Base-by-base conservation (phyloP, 2,797 vertebrate genomes). In the Antennarius maculatus region DNA sequence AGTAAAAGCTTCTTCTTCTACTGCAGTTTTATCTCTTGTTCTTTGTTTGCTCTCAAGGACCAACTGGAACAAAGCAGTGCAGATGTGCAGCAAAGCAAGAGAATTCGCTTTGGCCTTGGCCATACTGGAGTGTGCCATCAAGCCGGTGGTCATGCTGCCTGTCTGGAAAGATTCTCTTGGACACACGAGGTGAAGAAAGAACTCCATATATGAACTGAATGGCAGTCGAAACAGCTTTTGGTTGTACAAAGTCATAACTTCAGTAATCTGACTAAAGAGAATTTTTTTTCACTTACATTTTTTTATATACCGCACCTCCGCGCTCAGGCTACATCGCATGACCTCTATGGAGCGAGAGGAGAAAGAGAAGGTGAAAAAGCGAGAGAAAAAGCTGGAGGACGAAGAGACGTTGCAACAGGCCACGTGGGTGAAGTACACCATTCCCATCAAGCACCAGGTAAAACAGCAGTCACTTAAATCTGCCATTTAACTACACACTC, bases 31-130 rank as follows among this genome's bases (percentile, higher is more conserved):
- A 13, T 3, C 0, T 16, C 3, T 28, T 10, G 18, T 17, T 27
- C 7, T 27, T 27, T 23, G 11, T 6, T 27, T 50, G 61, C 66
- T 71, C 55, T 34, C 15, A 7, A 99, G 98, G 90, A 94, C 95
- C 74, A 99, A 99, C 91, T 99, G 98, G 98, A 99, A 98, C 87
- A 99, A 99, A 84, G 98, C 98, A 13, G 98, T 99, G 66, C 98
- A 99, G 89, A 99, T 99, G 96, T 99, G 98, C 89, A 99, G 95
- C 90, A 99, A 99, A 70, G 97, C 98, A 9, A 88, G 97, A 81
- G 98, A 99, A 84, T 99, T 99, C 88, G 97, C 97, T 31, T 85
- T 99, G 86, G 98, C 98, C 2, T 84, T 99, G 85, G 97, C 97
- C 54, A 99, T 99, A 66, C 86, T 99, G 88, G 98, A 99, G 83